Percentiles rank a stretch among this genome's conserved stretches.
Evolutionary conservation across 2,113 vertebrate species (phyloP).

Genomic region (Bubo scandiacus): DNA sequence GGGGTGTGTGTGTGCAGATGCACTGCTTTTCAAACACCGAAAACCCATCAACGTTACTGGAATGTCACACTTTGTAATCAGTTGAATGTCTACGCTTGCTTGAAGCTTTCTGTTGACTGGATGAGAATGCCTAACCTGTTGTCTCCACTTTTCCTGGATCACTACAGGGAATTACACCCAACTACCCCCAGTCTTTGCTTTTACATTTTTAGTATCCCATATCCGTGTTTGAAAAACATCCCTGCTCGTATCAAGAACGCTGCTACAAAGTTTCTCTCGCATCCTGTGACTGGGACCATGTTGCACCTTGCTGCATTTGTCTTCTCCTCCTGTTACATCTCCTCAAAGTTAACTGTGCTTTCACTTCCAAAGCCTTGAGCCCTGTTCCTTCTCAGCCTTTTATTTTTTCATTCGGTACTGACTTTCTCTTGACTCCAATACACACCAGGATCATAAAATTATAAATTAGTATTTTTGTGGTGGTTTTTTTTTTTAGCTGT

Average conservation of each 20-base stretch:
- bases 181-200: not conserved
- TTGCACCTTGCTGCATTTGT: not conserved
- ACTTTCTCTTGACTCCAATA: not conserved
- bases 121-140: not conserved
- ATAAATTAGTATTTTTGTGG: not conserved
- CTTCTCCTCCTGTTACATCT: not conserved
- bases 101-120: not conserved
- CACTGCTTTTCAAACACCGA: not conserved
- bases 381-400: not conserved
- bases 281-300: rapidly evolving
- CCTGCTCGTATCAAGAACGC: rapidly evolving
- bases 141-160: not conserved
- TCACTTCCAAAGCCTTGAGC: not conserved
- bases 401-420: not conserved
- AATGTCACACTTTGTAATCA: not conserved
- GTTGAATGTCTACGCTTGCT: not conserved
- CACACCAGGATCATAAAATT: not conserved
- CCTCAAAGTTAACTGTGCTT: not conserved
- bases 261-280: rapidly evolving
- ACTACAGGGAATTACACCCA: not conserved
- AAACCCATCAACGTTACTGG: not conserved
- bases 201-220: not conserved
- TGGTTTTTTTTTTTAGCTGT: not conserved
- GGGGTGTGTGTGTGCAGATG: not conserved
- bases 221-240: not conserved